phyloP scores from a whole-genome alignment of 2,113 vertebrate species.

The Pluvianellus socialis region DNA sequence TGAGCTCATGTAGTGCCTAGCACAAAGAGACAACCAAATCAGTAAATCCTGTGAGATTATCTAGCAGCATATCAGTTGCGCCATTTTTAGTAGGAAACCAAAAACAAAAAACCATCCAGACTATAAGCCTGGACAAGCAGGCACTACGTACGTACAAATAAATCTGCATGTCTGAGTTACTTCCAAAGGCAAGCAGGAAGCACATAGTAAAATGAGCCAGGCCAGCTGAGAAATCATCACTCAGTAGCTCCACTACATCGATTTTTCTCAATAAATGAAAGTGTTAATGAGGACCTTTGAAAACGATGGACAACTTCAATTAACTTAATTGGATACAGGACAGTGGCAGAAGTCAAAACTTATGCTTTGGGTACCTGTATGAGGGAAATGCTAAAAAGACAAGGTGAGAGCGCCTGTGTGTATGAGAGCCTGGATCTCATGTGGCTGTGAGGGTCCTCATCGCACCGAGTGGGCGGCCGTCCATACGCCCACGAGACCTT shows the following conservation, averaged over 20 bases:
- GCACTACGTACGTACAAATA: background rate
- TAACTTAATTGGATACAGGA: background rate
- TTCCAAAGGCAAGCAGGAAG: background rate
- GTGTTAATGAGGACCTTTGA: background rate
- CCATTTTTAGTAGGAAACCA: background rate
- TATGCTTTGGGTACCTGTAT: background rate
- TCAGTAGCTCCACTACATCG: background rate
- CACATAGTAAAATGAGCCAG: background rate
- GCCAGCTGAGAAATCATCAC: background rate
- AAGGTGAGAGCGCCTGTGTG: fast-evolving
- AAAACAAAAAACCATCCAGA: background rate
- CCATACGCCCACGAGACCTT: background rate
- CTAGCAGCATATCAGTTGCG: background rate
- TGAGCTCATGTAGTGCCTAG: background rate
- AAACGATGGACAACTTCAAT: background rate
- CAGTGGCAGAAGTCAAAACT: background rate
- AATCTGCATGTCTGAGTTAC: background rate
- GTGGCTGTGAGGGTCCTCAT: background rate
- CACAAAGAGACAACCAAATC: background rate
- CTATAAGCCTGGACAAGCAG: background rate
- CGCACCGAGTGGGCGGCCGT: fast-evolving
- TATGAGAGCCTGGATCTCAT: background rate
- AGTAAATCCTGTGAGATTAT: background rate
- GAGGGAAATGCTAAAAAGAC: background rate
- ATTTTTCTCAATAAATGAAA: background rate